These are phyloP conservation scores for Octodon degus DNA, from an alignment of 2,113 vertebrate genomes.

Conservation along the genomic window DNA sequence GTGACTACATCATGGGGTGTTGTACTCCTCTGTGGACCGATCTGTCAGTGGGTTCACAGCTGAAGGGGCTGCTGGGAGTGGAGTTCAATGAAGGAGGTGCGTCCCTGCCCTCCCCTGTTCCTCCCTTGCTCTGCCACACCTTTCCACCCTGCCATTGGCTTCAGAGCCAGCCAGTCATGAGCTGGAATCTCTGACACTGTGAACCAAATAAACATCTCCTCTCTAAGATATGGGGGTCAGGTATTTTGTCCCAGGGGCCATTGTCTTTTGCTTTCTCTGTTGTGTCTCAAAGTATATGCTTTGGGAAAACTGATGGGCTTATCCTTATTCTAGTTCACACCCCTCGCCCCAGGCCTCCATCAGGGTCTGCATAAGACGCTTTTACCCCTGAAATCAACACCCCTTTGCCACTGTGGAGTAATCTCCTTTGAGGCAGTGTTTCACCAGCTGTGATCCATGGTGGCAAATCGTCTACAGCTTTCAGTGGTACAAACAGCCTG, in stretches of 20 bases:
- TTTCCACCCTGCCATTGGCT: background rate
- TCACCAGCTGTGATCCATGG: background rate
- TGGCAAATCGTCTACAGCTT: background rate
- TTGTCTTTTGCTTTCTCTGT: background rate
- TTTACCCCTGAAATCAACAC: background rate
- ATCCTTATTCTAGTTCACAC: background rate
- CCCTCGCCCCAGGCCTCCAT: background rate
- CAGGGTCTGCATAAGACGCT: background rate
- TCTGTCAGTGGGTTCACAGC: background rate
- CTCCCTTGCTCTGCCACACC: background rate
- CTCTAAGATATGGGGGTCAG: background rate
- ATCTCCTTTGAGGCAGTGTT: background rate
- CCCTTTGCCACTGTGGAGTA: background rate
- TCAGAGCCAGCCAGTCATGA: background rate
- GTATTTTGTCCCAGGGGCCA: background rate
- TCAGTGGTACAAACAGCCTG: background rate
- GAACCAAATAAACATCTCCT: background rate
- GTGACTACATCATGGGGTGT: background rate
- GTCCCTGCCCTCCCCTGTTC: background rate
- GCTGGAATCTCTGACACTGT: background rate
- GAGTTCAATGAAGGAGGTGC: background rate
- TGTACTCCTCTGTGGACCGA: background rate
- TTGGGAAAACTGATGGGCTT: background rate
- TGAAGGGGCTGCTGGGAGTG: background rate
- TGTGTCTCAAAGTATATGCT: slow-evolving; percentile 25